phyloP scores from a whole-genome alignment of 2,888 invertebrate genomes.

The Agelastica alni region DNA sequence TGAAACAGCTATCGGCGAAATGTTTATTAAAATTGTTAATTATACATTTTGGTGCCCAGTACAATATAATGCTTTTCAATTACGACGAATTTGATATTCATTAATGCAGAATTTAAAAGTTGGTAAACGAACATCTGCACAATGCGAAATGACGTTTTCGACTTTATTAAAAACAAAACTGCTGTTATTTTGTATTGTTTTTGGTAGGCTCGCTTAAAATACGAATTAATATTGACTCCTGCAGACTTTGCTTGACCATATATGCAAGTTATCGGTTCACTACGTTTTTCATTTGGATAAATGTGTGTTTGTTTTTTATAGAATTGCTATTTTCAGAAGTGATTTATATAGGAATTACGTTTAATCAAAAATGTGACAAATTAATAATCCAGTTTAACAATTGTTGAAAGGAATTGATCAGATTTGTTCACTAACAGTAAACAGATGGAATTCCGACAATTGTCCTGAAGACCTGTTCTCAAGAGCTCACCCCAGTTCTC shows the following conservation, averaged over 20 bases:
- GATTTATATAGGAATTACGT: too few relatives aligned
- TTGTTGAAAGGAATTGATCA: too few relatives aligned
- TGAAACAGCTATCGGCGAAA: neutral
- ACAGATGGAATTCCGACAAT: too few relatives aligned
- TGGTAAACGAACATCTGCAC: conserved; percentile 18
- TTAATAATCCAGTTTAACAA: too few relatives aligned
- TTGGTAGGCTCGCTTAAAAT: neutral
- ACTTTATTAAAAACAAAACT: conserved; percentile 37
- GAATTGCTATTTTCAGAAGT: too few relatives aligned
- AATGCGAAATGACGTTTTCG: conserved; percentile 13
- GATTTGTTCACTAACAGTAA: too few relatives aligned
- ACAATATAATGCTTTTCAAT: conserved; percentile 33
- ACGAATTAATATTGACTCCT: conserved; percentile 13
- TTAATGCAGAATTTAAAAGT: conserved; percentile 31
- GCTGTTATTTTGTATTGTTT: conserved; percentile 33
- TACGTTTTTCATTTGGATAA: neutral
- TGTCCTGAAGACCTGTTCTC: too few relatives aligned
- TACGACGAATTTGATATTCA: conserved; percentile 32
- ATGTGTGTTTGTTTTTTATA: too few relatives aligned
- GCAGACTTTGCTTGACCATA: neutral
- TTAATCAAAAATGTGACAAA: too few relatives aligned
- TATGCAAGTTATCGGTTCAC: neutral
- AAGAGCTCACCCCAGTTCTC: too few relatives aligned
- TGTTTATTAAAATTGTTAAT: conserved; percentile 22
- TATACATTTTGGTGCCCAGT: conserved; percentile 18